Evolutionary conservation across 2,797 vertebrate species (phyloP).

Genomic region (Pelobates cultripes): DNA sequence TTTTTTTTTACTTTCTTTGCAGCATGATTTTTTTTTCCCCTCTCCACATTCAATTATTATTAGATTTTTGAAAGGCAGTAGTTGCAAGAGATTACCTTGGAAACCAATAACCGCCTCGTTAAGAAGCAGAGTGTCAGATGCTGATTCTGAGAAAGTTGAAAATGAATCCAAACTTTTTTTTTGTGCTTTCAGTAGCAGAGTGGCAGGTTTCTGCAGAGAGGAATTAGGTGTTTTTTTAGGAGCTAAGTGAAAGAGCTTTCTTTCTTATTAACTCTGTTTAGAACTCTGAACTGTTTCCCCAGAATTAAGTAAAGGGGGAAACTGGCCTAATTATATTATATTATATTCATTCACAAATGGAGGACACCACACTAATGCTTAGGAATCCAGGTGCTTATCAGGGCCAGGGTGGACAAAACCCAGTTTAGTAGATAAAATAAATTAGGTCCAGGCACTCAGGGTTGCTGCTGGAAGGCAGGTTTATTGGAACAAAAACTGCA

Average conservation of each 20-base stretch:
- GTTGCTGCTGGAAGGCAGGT: too few relatives aligned
- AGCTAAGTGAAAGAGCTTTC: not conserved
- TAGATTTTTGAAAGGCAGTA: slow-evolving; percentile 68
- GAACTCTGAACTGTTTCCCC: too few relatives aligned
- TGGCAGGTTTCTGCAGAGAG: not conserved
- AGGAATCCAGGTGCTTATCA: too few relatives aligned
- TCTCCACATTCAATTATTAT: slow-evolving; percentile 74
- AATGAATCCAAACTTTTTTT: slow-evolving; percentile 30
- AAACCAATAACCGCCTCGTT: slow-evolving; percentile 70
- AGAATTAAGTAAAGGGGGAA: too few relatives aligned
- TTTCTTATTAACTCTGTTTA: not conserved
- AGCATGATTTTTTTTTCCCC: slow-evolving; percentile 62
- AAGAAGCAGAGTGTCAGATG: slow-evolving; percentile 57
- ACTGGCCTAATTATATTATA: too few relatives aligned
- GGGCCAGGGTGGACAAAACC: too few relatives aligned
- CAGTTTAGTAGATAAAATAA: too few relatives aligned
- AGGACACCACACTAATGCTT: too few relatives aligned
- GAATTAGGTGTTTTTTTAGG: not conserved
- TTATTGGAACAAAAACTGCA: too few relatives aligned
- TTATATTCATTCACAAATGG: too few relatives aligned
- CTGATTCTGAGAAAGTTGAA: slow-evolving; percentile 63
- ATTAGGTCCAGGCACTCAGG: too few relatives aligned
- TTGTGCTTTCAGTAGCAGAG: not conserved
- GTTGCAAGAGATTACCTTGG: slow-evolving; percentile 64
- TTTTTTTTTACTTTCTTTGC: slow-evolving; percentile 61